Evolutionary conservation across 1,140 invertebrate species (phyloP), one percentile per base, ranked within the genome.

Genomic region (Drosophila biarmipes): DNA sequence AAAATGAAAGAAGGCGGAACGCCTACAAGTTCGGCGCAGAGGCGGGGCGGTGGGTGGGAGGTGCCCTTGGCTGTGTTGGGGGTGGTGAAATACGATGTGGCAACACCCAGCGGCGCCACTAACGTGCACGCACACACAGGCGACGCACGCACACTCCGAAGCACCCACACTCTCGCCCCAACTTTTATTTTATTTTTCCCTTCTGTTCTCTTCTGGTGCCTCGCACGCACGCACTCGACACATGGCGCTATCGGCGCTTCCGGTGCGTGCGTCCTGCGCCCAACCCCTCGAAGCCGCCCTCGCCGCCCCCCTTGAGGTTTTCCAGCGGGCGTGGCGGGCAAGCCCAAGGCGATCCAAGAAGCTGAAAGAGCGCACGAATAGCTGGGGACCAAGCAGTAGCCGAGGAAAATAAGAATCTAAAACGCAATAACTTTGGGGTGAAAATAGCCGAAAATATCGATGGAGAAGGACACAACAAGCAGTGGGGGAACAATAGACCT

Each of bases 371-470:
- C 63, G 29, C 63, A 49, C 42, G 62, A 64, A 48, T 24, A 35
- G 17, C 57, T 31, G 19, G 27, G 43, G 17, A 43, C 27, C 34
- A 51, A 77, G 74, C 55, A 54, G 75, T 46, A 62, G 71, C 67
- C 57, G 46, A 61, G 66, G 31, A 71, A 71, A 68, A 68, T 38
- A 86, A 81, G 85, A 86, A 89, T 89, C 84, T 84, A 89, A 89
- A 89, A 89, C 84, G 84, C 84, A 89, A 89, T 89, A 89, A 89
- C 84, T 89, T 87, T 89, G 79, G 84, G 84, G 84, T 89, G 84
- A 89, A 89, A 89, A 89, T 89, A 89, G 79, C 79, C 85, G 84
- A 89, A 89, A 84, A 89, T 89, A 89, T 89, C 84, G 84, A 89
- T 89, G 84, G 80, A 80, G 84, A 40, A 89, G 78, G 74, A 76